phyloP scores from a whole-genome alignment of 2,797 vertebrate genomes.

The Sebastes kiyomatsui region DNA sequence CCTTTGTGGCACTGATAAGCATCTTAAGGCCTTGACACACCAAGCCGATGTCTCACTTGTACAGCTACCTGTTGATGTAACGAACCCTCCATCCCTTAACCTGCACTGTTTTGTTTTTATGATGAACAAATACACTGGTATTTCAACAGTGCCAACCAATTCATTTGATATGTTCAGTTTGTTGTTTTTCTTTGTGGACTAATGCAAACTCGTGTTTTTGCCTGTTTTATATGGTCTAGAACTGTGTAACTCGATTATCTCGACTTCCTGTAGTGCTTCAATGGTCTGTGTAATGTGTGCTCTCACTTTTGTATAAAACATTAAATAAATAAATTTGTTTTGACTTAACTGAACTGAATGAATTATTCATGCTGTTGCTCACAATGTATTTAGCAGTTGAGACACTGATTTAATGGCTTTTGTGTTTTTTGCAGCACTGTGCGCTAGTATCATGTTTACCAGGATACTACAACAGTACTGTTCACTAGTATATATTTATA shows the following conservation, averaged over 20 bases:
- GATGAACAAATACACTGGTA: background rate
- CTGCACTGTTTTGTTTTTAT: background rate
- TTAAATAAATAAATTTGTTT: conserved; percentile 16
- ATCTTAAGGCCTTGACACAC: background rate
- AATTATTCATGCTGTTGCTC: background rate
- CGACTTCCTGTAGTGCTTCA: background rate
- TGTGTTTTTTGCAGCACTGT: background rate
- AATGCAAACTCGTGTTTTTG: background rate
- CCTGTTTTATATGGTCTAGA: background rate
- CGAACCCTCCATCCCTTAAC: background rate
- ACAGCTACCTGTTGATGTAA: background rate
- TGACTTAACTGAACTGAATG: background rate
- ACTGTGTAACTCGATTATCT: background rate
- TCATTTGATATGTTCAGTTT: background rate
- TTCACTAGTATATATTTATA: background rate
- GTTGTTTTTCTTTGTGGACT: background rate
- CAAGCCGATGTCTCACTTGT: background rate
- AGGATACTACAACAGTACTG: background rate
- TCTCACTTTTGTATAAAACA: conserved; percentile 28
- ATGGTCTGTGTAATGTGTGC: background rate
- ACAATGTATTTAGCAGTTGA: background rate
- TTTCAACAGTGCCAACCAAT: conserved; percentile 48
- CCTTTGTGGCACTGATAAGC: background rate
- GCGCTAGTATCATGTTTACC: background rate
- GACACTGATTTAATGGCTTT: background rate